phyloP scores from a whole-genome alignment of 2,113 vertebrate species.

The Pseudorasbora parva region DNA sequence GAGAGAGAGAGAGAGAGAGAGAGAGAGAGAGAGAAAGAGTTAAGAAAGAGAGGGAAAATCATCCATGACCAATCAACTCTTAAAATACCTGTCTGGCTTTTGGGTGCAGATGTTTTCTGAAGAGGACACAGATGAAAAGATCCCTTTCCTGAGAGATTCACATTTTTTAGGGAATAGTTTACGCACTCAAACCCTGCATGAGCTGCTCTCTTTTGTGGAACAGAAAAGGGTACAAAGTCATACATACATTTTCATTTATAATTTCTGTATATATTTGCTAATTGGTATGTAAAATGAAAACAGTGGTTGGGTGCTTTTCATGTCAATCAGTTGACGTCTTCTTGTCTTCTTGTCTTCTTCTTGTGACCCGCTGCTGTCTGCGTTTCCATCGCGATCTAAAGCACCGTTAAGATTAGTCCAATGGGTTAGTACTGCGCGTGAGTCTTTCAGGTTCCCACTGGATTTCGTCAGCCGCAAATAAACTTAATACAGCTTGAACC shows the following conservation, averaged over 20 bases:
- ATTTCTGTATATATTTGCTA: neutral
- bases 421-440: no score
- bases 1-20: slow-evolving; percentile 9
- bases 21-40: slow-evolving; percentile 30
- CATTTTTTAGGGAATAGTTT: slow-evolving; percentile 61
- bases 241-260: neutral
- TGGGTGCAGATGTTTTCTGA: slow-evolving; percentile 80
- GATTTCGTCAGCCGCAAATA: no score
- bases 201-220: neutral
- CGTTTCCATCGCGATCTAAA: no score
- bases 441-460: no score
- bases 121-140: slow-evolving; percentile 56
- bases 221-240: neutral
- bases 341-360: no score
- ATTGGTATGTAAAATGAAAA: neutral
- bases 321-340: neutral
- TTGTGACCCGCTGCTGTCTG: no score
- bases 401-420: no score
- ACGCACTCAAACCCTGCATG: neutral
- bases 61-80: slow-evolving; percentile 67
- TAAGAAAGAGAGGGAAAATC: slow-evolving; percentile 64
- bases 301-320: neutral
- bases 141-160: slow-evolving; percentile 76
- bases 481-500: no score
- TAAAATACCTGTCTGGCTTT: slow-evolving; percentile 78